A percentile compares a stretch with the other conserved stretches of the same genome.
Evolutionary conservation across 23 tunicate genomes (phyloP).

Genomic region (Halocynthia roretzi): DNA sequence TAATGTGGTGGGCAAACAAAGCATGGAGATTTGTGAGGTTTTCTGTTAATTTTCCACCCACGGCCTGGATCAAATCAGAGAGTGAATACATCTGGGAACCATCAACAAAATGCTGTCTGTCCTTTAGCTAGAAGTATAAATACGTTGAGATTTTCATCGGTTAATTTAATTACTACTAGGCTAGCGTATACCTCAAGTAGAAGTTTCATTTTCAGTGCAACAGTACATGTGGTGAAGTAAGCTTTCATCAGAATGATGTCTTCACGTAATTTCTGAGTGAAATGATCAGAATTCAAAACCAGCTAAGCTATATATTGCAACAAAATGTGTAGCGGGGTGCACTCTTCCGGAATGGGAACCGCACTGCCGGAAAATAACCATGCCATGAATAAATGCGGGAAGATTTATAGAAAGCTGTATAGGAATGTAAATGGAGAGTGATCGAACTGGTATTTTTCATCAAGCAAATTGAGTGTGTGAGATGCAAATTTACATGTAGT

Average conservation of each 20-base stretch:
- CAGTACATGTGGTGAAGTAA: conserved; percentile 52
- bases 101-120: conserved; percentile 94
- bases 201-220: conserved; percentile 43
- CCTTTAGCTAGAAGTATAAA: conserved; percentile 18
- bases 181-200: conserved; percentile 26
- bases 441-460: too few relatives aligned
- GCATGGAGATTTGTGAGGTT: conserved; percentile 54
- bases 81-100: conserved; percentile 71
- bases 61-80: conserved; percentile 49
- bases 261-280: conserved; percentile 73
- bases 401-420: too few relatives aligned
- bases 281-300: background rate
- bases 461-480: too few relatives aligned
- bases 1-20: conserved; percentile 74
- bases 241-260: conserved; percentile 78
- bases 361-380: too few relatives aligned
- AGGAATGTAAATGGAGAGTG: too few relatives aligned
- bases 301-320: too few relatives aligned
- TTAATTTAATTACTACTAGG: too few relatives aligned
- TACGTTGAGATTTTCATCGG: too few relatives aligned
- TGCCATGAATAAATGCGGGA: too few relatives aligned
- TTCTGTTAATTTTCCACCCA: conserved; percentile 32
- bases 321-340: too few relatives aligned
- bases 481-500: too few relatives aligned
- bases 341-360: too few relatives aligned